A percentile compares a stretch with the other conserved stretches of the same genome.
phyloP scores from a whole-genome alignment of 2,797 vertebrate species.

The Rhinichthys osculus region DNA sequence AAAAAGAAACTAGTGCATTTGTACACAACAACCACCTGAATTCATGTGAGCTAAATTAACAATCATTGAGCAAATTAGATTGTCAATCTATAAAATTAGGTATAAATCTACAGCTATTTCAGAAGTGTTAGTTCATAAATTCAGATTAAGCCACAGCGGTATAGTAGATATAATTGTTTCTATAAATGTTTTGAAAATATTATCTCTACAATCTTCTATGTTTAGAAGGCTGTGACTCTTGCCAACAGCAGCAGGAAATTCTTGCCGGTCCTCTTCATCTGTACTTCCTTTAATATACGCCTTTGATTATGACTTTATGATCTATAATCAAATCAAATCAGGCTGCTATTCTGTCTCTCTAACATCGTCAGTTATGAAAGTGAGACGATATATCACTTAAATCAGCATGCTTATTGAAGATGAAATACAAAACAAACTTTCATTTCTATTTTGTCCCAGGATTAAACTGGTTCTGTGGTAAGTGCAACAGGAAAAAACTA shows the following conservation, averaged over 20 bases:
- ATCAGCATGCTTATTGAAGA: background rate
- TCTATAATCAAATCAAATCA: conserved; percentile 4
- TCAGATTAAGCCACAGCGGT: background rate
- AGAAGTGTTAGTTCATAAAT: background rate
- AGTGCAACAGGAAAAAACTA: background rate
- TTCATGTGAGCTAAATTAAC: background rate
- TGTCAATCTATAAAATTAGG: background rate
- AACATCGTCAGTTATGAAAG: background rate
- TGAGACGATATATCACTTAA: background rate
- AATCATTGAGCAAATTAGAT: background rate
- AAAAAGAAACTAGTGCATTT: background rate
- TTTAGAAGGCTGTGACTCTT: background rate
- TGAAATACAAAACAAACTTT: background rate
- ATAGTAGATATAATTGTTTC: background rate
- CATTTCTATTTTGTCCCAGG: background rate
- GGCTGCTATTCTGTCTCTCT: background rate
- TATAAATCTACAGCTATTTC: background rate
- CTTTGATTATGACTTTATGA: background rate
- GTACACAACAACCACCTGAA: background rate
- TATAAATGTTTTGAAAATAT: conserved; percentile 1
- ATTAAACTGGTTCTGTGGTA: background rate
- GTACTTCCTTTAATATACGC: conserved; percentile 2
- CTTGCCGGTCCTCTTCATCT: conserved; percentile 27
- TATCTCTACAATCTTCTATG: background rate
- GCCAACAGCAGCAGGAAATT: conserved; percentile 4